phyloP scores from a whole-genome alignment of 1,140 invertebrate genomes.

The Diploscapter pachys region DNA sequence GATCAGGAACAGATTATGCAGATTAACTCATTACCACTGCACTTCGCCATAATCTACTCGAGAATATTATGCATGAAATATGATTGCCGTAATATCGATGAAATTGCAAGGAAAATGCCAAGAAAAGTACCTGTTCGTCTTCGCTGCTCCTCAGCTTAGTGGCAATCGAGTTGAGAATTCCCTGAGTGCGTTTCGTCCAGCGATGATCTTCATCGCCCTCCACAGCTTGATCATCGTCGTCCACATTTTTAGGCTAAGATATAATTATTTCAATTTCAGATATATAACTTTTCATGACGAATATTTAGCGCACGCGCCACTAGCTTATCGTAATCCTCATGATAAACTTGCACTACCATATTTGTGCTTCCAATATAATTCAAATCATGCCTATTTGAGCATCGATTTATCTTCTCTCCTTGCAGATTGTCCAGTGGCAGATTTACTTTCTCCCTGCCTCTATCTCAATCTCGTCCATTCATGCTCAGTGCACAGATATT shows the following conservation, averaged over 20 bases:
- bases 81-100: background rate
- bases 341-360: too few species aligned
- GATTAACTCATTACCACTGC: too few species aligned
- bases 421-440: background rate
- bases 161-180: slow-evolving; percentile 33
- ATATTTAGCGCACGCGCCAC: background rate
- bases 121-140: slow-evolving; percentile 13
- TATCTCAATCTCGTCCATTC: background rate
- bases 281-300: background rate
- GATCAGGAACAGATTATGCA: too few species aligned
- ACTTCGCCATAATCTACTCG: too few species aligned
- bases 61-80: background rate
- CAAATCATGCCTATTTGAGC: background rate
- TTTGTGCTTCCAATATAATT: too few species aligned
- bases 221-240: slow-evolving; percentile 32
- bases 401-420: slow-evolving; percentile 12
- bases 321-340: background rate
- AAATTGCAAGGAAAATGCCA: background rate
- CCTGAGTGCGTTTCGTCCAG: slow-evolving; percentile 40
- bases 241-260: slow-evolving; percentile 2
- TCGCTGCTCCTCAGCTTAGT: slow-evolving; percentile 33
- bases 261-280: background rate
- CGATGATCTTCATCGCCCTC: slow-evolving; percentile 37
- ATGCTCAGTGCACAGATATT: too few species aligned
- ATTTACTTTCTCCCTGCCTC: background rate